A percentile compares a stretch with the other conserved stretches of the same genome.
phyloP scores from a whole-genome alignment of 2,113 vertebrate genomes.

The Megaceryle maxima region DNA sequence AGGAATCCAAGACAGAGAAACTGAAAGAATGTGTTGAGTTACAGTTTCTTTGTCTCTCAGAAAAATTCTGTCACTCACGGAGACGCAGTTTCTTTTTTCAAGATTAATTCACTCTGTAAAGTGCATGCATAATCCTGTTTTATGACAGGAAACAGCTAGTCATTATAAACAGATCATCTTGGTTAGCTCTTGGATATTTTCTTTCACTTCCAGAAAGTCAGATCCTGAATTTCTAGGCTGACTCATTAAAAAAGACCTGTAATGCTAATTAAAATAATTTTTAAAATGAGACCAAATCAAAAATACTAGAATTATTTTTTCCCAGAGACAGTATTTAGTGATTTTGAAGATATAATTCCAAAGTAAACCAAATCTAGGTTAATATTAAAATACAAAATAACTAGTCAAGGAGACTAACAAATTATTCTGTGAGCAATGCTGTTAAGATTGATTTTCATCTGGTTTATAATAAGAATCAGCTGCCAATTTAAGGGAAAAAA shows the following conservation, averaged over 20 bases:
- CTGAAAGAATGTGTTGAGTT: background rate
- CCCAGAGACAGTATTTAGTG: background rate
- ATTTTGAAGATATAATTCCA: background rate
- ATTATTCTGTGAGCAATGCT: background rate
- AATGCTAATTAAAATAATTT: background rate
- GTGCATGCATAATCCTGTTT: background rate
- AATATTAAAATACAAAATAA: background rate
- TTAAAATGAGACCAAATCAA: background rate
- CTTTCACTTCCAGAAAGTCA: conserved; percentile 26
- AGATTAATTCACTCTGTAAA: conserved; percentile 1
- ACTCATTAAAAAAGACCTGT: background rate
- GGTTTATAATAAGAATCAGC: background rate
- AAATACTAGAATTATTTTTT: background rate
- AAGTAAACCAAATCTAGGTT: background rate
- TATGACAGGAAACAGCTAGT: background rate
- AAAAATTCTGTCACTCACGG: background rate
- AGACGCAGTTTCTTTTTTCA: background rate
- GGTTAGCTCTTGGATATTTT: background rate
- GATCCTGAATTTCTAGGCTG: background rate
- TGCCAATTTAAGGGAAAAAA: background rate
- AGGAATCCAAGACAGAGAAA: background rate
- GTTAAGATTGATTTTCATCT: background rate
- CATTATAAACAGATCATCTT: conserved; percentile 12
- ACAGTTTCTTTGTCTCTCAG: background rate
- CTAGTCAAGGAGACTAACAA: background rate